These are phyloP conservation scores for Trichonephila clavata DNA, from an alignment of 1,140 invertebrate genomes.

Conservation along the genomic window DNA sequence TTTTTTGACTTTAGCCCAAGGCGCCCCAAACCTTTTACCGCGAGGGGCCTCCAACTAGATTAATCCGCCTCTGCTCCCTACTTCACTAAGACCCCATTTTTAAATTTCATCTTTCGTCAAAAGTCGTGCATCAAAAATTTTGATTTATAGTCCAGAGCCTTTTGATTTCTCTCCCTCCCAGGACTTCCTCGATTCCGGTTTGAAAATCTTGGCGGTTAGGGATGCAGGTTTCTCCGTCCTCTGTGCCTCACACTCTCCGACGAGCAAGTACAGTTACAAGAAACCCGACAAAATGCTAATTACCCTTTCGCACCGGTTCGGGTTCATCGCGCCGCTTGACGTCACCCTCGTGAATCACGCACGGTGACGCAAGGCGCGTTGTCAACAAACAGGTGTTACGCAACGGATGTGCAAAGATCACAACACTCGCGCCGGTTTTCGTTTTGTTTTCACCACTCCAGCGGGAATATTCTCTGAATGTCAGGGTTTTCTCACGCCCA, in stretches of 20 bases:
- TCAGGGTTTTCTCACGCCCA: conserved; percentile 47
- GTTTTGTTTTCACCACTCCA: neutral
- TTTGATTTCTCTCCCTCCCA: too few relatives aligned
- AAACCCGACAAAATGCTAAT: conserved; percentile 33
- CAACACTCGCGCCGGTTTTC: neutral
- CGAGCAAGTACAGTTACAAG: neutral
- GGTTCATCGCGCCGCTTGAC: conserved; percentile 36
- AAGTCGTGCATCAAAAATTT: too few relatives aligned
- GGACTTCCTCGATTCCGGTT: too few relatives aligned
- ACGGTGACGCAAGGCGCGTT: conserved; percentile 25
- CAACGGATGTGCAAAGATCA: conserved; percentile 27
- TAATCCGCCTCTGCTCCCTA: too few relatives aligned
- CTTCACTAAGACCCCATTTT: too few relatives aligned
- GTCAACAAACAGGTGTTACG: conserved; percentile 57
- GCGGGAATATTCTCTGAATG: neutral
- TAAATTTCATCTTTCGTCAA: too few relatives aligned
- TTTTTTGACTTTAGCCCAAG: too few relatives aligned
- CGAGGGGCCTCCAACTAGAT: too few relatives aligned
- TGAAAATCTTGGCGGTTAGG: too few relatives aligned
- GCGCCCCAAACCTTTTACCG: too few relatives aligned
- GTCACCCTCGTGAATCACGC: conserved; percentile 40
- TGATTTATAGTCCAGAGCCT: too few relatives aligned
- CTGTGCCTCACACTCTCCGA: neutral
- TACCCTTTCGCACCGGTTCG: neutral
- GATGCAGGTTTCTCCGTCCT: too few relatives aligned